Evolutionary conservation across 2,797 vertebrate genomes (phyloP).

Genomic region (Chaenodraco wilsoni): DNA sequence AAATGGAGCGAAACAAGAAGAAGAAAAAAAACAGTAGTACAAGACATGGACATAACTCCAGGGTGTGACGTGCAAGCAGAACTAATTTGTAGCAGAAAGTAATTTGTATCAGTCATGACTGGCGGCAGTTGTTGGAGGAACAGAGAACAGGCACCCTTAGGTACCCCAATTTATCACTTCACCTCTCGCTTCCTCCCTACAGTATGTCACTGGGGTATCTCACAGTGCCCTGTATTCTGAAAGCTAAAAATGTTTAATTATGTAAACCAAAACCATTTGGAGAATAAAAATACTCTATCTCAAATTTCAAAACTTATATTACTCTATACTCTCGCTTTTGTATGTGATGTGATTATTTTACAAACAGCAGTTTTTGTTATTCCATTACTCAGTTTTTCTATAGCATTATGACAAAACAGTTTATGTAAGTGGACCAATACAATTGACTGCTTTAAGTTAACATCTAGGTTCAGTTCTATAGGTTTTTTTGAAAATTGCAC

Average conservation of each 20-base stretch:
- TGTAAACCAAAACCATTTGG: conserved; percentile 1
- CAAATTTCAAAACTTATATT: too few relatives aligned
- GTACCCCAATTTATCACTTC: conserved; percentile 74
- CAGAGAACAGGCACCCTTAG: conserved; percentile 62
- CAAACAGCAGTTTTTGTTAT: background rate
- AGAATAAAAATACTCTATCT: background rate
- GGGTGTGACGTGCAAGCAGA: conserved; percentile 70
- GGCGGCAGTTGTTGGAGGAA: conserved; percentile 70
- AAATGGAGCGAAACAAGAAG: conserved; percentile 61
- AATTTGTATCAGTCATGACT: conserved; percentile 79
- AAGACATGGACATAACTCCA: conserved; percentile 73
- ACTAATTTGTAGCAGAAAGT: conserved; percentile 79
- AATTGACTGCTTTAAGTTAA: too few relatives aligned
- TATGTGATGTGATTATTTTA: background rate
- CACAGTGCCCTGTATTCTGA: conserved; percentile 26
- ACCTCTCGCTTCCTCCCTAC: conserved; percentile 32
- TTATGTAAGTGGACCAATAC: background rate
- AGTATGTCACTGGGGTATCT: conserved; percentile 31
- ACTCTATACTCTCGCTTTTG: too few relatives aligned
- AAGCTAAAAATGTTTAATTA: background rate
- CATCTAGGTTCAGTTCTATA: too few relatives aligned
- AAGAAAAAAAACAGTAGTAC: conserved; percentile 32
- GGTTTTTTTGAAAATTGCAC: too few relatives aligned
- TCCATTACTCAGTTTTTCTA: background rate
- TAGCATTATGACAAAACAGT: too few relatives aligned